Evolutionary conservation across 2,888 invertebrate genomes (phyloP), one percentile per base, ranked within the genome.

Genomic region (Unio pictorum): DNA sequence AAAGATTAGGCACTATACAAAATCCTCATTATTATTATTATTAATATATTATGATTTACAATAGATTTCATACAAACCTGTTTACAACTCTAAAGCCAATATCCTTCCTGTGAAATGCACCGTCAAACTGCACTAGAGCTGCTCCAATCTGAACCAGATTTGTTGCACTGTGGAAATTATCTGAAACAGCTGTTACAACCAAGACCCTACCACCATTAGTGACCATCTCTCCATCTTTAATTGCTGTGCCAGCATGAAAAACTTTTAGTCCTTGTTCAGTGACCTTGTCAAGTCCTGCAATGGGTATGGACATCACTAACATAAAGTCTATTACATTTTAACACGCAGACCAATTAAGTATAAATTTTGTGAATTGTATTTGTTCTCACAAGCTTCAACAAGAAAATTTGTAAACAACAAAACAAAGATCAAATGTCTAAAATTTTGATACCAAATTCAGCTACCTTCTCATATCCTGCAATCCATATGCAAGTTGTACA

Each of bases 151-250:
- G 94, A 26, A 96, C 96, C 72, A 92, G 93, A 1, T 92, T 92
- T 0, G 95, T 94, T 4, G 97, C 96, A 11, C 91, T 90, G 0
- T 93, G 92, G 61, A 98, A 91, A 28, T 94, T 92, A 0, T 92
- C 89, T 0, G 94, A 94, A 61, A 94, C 87, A 3, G 94, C 94
- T 45, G 95, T 94, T 45, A 94, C 93, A 34, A 86, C 84, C 64
- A 99, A 90, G n/a, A 99, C 97, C 80, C 99, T 93, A 0, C 99
- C 99, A 26, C 94, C 94, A 88, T 94, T 95, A 34, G 98, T 96
- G 55, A 95, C 92, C 62, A 94, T 90, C 62, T 93, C 91, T 15
- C 92, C 93, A 55, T 83, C 84, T 26, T 80, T 74, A 55, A 92
- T 88, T 0, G 93, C 64, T 7, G 96, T 95, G 4, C 97, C 98